These are phyloP conservation scores for Drosophila gaucha DNA, from an alignment of 2,888 invertebrate species.

Conservation along the genomic window DNA sequence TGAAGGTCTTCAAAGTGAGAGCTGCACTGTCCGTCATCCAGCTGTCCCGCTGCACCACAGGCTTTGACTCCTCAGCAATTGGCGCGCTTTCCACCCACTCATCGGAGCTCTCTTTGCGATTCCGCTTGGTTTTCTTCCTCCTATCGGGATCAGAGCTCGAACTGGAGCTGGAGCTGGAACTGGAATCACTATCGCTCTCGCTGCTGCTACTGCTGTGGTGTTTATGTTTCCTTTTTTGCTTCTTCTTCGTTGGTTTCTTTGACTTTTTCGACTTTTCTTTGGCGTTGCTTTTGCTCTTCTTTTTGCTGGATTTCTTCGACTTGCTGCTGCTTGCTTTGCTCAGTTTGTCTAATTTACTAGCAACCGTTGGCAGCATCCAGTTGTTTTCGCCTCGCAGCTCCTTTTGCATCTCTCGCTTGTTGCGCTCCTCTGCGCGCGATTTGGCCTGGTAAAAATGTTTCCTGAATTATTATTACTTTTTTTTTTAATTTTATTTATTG, in stretches of 20 bases:
- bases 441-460: slow-evolving; percentile 62
- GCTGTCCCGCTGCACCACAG: slow-evolving; percentile 87
- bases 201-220: slow-evolving; percentile 26
- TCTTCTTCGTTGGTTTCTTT: slow-evolving; percentile 28
- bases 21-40: slow-evolving; percentile 89
- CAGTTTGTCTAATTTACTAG: slow-evolving; percentile 64
- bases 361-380: slow-evolving; percentile 80
- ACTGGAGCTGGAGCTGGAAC: slow-evolving; percentile 27
- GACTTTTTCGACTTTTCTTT: slow-evolving; percentile 51
- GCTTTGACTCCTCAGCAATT: slow-evolving; percentile 22
- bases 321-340: slow-evolving; percentile 71
- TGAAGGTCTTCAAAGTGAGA: slow-evolving; percentile 83
- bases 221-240: slow-evolving; percentile 39
- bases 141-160: slow-evolving; percentile 39
- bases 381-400: slow-evolving; percentile 75
- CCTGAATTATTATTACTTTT: too few relatives aligned
- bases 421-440: slow-evolving; percentile 67
- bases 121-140: slow-evolving; percentile 32
- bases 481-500: not conserved
- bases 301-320: slow-evolving; percentile 71
- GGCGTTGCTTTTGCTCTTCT: slow-evolving; percentile 33
- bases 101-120: slow-evolving; percentile 69
- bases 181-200: slow-evolving; percentile 25
- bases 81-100: slow-evolving; percentile 88
- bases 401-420: slow-evolving; percentile 61